Evolutionary conservation across 1,140 invertebrate species (phyloP).

Genomic region (Solenopsis invicta): DNA sequence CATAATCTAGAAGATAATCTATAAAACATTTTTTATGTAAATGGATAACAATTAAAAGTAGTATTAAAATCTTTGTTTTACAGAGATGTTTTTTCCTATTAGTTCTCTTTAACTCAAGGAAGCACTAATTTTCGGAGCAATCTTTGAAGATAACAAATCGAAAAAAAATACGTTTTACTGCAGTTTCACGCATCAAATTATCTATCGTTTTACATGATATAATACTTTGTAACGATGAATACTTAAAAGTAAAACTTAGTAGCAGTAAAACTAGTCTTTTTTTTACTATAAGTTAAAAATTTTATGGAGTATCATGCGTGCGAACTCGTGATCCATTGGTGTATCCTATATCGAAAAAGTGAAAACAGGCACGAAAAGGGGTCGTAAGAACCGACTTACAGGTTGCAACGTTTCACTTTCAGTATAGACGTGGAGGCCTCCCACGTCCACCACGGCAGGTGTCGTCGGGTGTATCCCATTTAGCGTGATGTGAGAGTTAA

Average conservation of each 20-base stretch:
- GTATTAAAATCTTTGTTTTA: background rate
- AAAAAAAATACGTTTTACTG: background rate
- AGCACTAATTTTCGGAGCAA: background rate
- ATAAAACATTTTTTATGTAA: background rate
- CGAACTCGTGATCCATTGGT: no score
- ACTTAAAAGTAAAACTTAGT: no score
- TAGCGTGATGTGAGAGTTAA: constrained; percentile 88
- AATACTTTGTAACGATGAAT: background rate
- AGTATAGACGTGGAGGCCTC: constrained; percentile 87
- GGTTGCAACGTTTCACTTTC: constrained; percentile 66
- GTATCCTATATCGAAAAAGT: background rate
- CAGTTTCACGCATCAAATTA: background rate
- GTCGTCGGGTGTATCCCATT: constrained; percentile 85
- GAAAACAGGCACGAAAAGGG: constrained; percentile 19
- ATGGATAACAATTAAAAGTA: background rate
- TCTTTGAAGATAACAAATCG: background rate
- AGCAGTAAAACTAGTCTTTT: no score
- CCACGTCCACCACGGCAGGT: constrained; percentile 88
- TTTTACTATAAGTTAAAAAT: no score
- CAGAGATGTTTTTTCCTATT: background rate
- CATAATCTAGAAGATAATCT: no score
- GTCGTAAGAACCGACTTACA: constrained; percentile 62
- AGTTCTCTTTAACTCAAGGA: background rate
- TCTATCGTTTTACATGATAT: background rate
- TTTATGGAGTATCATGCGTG: background rate